Base-by-base conservation (phyloP, 2,888 invertebrate species). In the Mystacides longicornis region DNA sequence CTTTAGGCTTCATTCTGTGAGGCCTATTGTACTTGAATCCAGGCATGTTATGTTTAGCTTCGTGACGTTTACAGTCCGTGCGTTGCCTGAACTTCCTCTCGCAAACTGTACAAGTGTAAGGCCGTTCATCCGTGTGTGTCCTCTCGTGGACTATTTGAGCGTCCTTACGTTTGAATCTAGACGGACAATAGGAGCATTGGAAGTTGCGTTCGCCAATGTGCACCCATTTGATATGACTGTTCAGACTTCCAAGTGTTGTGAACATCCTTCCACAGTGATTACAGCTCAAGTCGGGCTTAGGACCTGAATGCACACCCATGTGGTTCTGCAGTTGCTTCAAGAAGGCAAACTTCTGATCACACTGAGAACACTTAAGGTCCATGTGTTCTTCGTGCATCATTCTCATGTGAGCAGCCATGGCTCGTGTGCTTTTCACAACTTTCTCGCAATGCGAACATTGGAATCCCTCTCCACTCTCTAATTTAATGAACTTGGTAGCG, bases 81-180 rank as follows among this genome's bases (percentile, higher is more conserved):
- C 51, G 54, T 27, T 55, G 54, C 4, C 54, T 47, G 49, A 57
- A 57, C 23, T 23, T 50, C 9, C 54, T 51, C 27, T 49, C 22
- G 46, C 57, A 57, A 5, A 55, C 49, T 3, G 27, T 31, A 37
- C 57, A 57, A 19, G 54, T 75, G 69, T 51, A 54, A 3, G 51
- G 54, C 11, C 51, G 23, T 51, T 54, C 57, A 22, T 51, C 54
- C 4, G 54, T 54, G 49, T 54, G 54, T 1, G 54, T 54, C 4
- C 54, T 43, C 49, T 54, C 51, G 20, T 57, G 57, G 42, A 57
- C 51, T 9, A 57, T 46, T 48, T 51, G 54, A 7, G 51, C 54
- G 16, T 52, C 52, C 18, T 53, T 52, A 18, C 57, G 20, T 51
- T 52, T 51, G 37, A 57, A 57, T 27, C 51, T 51, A 27, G 54